Evolutionary conservation across 2,888 invertebrate species (phyloP), one percentile per base, ranked within the genome.

Genomic region (Tetragonisca angustula): DNA sequence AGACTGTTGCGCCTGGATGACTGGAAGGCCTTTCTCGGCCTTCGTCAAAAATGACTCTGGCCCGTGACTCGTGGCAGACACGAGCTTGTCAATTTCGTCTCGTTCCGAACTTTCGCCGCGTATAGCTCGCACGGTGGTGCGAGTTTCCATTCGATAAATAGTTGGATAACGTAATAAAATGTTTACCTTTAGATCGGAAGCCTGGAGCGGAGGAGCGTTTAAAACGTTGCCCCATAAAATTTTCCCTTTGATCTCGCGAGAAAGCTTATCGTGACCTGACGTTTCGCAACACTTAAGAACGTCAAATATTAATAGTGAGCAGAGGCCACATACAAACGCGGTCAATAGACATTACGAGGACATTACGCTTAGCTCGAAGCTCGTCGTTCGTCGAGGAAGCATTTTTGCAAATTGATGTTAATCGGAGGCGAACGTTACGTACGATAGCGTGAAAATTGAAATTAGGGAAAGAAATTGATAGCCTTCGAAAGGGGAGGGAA

Each of bases 391-490:
- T n/a, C 0, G 9, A n/a, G n/a, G 65, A 36, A 24, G 15, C 36
- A 6, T 27, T 24, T 24, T 59, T 27, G 70, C 43, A 64, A 62
- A 59, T 80, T 76, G 61, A 24, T 56, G 32, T 77, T 68, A 77
- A 43, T 43, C 43, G n/a, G 70, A 68, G 67, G 62, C 59, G 67
- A 86, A 85, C 78, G 79, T 83, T 62, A 72, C 79, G 61, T 79
- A 79, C 81, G 64, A 76, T 83, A 81, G 68, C 81, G 65, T 80
- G 75, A 86, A 91, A 91, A 91, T 92, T 90, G 90, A 87, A 90
- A 90, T 89, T 85, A 84, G 71, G 74, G 88, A 82, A 88, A 86
- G 90, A 89, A 90, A 92, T 91, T 89, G 90, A 91, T 88, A 91
- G 89, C 88, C 91, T 88, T 78, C 56, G 52, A 56, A 65, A 50